Evolutionary conservation across 2,888 invertebrate species (phyloP).

Genomic region (Cheilosia variabilis): DNA sequence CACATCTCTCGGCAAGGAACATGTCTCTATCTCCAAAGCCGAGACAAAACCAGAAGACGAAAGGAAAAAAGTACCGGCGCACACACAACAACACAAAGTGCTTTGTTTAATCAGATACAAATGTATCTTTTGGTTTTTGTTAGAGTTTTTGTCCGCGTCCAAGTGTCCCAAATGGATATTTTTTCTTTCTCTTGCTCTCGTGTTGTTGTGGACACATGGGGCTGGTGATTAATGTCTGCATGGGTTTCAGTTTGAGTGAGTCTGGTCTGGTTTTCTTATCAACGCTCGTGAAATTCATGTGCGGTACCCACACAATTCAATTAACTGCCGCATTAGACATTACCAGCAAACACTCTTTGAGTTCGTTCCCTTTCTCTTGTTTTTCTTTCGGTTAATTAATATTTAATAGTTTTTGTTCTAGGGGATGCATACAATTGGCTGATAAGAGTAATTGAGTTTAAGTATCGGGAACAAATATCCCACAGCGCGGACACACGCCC

Average conservation of each 20-base stretch:
- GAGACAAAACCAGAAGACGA: conserved; percentile 15
- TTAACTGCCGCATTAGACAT: conserved; percentile 74
- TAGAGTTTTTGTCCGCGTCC: conserved; percentile 60
- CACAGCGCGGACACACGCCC: conserved; percentile 27
- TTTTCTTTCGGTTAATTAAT: conserved; percentile 64
- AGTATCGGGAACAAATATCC: conserved; percentile 37
- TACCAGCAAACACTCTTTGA: conserved; percentile 56
- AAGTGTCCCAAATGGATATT: conserved; percentile 72
- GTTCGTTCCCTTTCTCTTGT: neutral
- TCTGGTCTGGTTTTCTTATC: conserved; percentile 69
- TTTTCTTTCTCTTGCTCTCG: conserved; percentile 22
- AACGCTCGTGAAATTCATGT: conserved; percentile 70
- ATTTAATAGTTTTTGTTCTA: conserved; percentile 66
- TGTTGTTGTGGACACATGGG: conserved; percentile 26
- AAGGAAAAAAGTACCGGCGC: too few species aligned
- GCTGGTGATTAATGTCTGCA: conserved; percentile 72
- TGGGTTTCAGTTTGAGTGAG: conserved; percentile 66
- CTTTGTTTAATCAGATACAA: conserved; percentile 75
- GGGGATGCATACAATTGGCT: conserved; percentile 55
- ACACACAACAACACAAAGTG: conserved; percentile 66
- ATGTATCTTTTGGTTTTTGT: conserved; percentile 72
- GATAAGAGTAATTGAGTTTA: conserved; percentile 73
- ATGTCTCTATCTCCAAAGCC: conserved; percentile 52
- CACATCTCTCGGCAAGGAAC: conserved; percentile 60
- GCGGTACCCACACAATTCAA: conserved; percentile 74